Base-by-base conservation (phyloP, 2,888 invertebrate genomes). In the Epinotia bilunana region DNA sequence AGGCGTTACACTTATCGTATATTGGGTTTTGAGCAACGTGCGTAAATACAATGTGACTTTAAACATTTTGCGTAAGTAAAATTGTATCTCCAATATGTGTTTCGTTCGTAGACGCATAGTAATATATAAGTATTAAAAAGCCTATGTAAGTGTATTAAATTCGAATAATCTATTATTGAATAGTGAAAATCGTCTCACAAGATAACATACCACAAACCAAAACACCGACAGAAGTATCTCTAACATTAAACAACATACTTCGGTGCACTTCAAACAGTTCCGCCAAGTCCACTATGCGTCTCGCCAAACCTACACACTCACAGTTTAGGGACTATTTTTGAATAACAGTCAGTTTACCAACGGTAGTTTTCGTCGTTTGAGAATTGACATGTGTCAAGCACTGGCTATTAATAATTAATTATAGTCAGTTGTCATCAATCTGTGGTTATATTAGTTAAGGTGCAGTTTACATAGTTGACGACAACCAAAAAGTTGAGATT, bases 341-440 rank as follows among this genome's bases (percentile, higher is more conserved):
- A 70, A 72, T 78, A 78, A 72, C 18, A 53, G 12, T 61, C 4
- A 33, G 16, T 70, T 55, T 43, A 20, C 1, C 39, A 67, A 23
- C 12, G 7, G 53, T 16, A 18, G 53, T 43, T 62, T 20, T 12
- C 4, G 28, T 39, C 7, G 43, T 57, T 88, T 89, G 88, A 88
- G 82, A 84, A 84, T 82, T 88, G 91, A 92, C 91, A 91, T 86
- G 79, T 89, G 92, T 92, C 91, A 88, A 81, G 81, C 82, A 83
- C 81, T 83, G 84, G 83, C 85, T 85, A 87, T 90, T 90, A 84
- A 86, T 88, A 89, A 75, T 90, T 90, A 90, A 90, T 91, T 88
- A 88, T 84, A 83, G 85, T 83, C 83, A 83, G 81, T 82, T 80
- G 81, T 76, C 78, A 83, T 84, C 82, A 75, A 73, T 60, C 60